Base-by-base conservation (phyloP, 2,888 invertebrate species). In the Dynastes tityus region DNA sequence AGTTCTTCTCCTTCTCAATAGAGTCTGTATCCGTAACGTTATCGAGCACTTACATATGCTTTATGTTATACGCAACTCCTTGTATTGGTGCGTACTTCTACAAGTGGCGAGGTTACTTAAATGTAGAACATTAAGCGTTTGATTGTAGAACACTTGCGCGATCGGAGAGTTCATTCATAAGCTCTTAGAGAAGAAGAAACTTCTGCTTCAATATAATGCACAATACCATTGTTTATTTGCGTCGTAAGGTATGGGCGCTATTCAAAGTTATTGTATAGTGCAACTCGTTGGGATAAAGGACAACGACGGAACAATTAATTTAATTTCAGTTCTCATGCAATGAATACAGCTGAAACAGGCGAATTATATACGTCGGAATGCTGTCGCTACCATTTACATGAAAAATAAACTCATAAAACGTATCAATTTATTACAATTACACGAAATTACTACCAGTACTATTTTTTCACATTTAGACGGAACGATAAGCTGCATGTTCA, bases 341-440 rank as follows among this genome's bases (percentile, higher is more conserved):
- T 49, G 73, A 74, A 74, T 74, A 63, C 73, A 74, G 73, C 73
- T 74, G 73, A 74, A 63, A 55, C 40, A 61, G 49, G 63, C 73
- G 61, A 61, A 74, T 51, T 68, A 32, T 32, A 29, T 51, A 74
- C 61, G 73, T 63, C 37, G 61, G 45, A 40, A 61, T 45, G 61
- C 73, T 27, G 73, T 63, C 37, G 40, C 37, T 71, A 49, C 61
- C 68, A 51, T 49, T 61, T 74, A 55, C 73, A 74, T 74, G 61
- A 74, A 74, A 74, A 74, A 61, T 74, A 74, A 74, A 74, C 73
- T 49, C 40, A 74, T 74, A 74, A 74, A 74, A 74, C 27, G 73
- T 63, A 61, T 61, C 73, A 74, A 74, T 74, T 74, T 74, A 74
- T 74, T 74, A 74, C 73, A 74, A 74, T 74, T 74, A 74, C 61